Conservation (phyloP, 2,888 invertebrate genomes). For the Eupithecia pulchellata region DNA sequence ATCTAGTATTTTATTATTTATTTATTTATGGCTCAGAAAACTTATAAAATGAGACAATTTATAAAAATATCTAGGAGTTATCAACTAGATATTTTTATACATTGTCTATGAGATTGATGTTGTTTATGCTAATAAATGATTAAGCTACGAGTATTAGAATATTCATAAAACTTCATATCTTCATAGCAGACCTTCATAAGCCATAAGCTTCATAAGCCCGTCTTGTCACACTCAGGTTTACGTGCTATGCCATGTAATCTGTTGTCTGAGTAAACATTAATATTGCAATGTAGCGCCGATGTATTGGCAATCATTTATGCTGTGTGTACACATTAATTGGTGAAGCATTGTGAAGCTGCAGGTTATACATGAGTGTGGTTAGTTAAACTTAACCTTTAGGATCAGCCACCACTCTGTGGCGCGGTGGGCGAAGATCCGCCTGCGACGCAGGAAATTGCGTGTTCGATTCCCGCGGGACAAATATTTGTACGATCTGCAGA, state of each 20-base stretch:
- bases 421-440: too few relatives aligned
- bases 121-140: too few relatives aligned
- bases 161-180: neutral
- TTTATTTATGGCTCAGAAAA: too few relatives aligned
- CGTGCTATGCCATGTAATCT: constrained; percentile 13
- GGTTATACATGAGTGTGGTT: constrained; percentile 40
- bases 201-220: neutral
- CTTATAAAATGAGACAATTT: too few relatives aligned
- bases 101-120: too few relatives aligned
- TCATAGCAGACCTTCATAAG: neutral
- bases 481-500: too few relatives aligned
- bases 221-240: constrained; percentile 14
- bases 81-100: too few relatives aligned
- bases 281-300: constrained; percentile 34
- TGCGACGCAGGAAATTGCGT: too few relatives aligned
- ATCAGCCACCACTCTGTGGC: too few relatives aligned
- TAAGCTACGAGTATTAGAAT: neutral
- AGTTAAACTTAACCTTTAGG: constrained; percentile 53
- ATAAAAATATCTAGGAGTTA: too few relatives aligned
- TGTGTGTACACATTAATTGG: constrained; percentile 64
- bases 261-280: constrained; percentile 45
- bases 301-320: constrained; percentile 59
- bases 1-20: too few relatives aligned
- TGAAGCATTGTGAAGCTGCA: constrained; percentile 46
- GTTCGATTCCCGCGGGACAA: too few relatives aligned